A percentile compares a stretch with the other conserved stretches of the same genome.
phyloP scores from a whole-genome alignment of 2,797 vertebrate species.

The Sardinella longiceps region DNA sequence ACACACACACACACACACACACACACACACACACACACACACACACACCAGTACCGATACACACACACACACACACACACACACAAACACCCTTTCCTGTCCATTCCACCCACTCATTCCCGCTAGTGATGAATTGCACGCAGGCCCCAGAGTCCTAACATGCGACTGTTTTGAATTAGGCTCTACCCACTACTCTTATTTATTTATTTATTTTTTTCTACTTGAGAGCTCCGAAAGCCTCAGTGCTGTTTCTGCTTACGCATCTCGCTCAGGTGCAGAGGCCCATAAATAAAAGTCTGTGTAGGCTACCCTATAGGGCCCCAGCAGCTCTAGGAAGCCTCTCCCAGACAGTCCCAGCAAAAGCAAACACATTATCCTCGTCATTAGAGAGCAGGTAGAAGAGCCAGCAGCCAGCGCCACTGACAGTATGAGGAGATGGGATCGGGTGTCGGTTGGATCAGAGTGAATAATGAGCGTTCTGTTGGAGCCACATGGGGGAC shows the following conservation, averaged over 20 bases:
- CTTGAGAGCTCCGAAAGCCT: conserved; percentile 35
- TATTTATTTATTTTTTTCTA: neutral
- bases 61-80: neutral
- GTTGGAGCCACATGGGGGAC: conserved; percentile 43
- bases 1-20: neutral
- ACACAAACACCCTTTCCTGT: conserved; percentile 16
- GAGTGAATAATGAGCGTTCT: conserved; percentile 53
- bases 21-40: neutral
- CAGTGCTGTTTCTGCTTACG: conserved; percentile 53
- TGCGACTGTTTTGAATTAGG: conserved; percentile 39
- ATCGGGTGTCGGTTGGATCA: conserved; percentile 50
- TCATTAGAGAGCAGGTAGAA: conserved; percentile 46
- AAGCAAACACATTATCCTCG: conserved; percentile 54
- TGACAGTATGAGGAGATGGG: conserved; percentile 47
- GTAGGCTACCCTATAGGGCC: conserved; percentile 25
- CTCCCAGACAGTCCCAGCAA: conserved; percentile 38
- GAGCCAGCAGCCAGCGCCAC: conserved; percentile 13
- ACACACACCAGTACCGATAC: neutral
- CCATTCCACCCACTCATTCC: conserved; percentile 50
- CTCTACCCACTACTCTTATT: neutral
- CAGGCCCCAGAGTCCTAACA: conserved; percentile 13
- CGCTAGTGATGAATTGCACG: conserved; percentile 51
- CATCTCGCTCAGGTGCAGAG: conserved; percentile 51
- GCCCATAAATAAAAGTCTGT: conserved; percentile 56
- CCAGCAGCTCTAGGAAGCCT: conserved; percentile 8